phyloP scores from a whole-genome alignment of 92 coral and sea anemone genomes.

The Parazoanthus atlanticus region DNA sequence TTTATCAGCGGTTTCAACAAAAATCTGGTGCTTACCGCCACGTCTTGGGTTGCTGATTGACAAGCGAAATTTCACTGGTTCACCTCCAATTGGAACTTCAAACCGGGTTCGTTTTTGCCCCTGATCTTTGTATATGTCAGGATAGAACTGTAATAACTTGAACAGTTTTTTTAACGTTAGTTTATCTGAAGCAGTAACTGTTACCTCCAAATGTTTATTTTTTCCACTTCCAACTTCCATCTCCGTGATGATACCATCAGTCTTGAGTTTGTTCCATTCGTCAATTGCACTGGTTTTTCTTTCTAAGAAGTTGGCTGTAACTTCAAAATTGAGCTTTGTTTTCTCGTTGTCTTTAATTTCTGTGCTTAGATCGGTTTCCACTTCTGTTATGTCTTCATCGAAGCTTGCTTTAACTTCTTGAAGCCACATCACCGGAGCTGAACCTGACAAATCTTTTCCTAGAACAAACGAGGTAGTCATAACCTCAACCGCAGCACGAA shows the following conservation, averaged over 20 bases:
- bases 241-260: neutral
- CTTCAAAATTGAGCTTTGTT: constrained; percentile 38
- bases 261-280: constrained; percentile 24
- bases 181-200: constrained; percentile 3
- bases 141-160: constrained; percentile 39
- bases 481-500: constrained; percentile 38
- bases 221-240: neutral
- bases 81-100: constrained; percentile 54
- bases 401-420: neutral
- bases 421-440: constrained; percentile 40
- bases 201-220: neutral
- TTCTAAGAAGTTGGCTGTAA: constrained; percentile 42
- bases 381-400: neutral
- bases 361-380: neutral
- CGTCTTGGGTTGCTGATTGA: neutral
- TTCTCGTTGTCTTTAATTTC: neutral
- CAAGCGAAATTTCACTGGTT: constrained; percentile 25
- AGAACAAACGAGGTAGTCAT: constrained; percentile 35
- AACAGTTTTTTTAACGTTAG: constrained; percentile 29
- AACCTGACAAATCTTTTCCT: neutral
- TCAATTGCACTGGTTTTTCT: neutral
- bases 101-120: neutral
- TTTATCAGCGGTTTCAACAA: constrained; percentile 1
- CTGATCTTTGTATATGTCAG: constrained; percentile 21
- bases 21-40: constrained; percentile 25